Base-by-base conservation (phyloP, 2,113 vertebrate genomes). In the Benitochromis conjunctus region DNA sequence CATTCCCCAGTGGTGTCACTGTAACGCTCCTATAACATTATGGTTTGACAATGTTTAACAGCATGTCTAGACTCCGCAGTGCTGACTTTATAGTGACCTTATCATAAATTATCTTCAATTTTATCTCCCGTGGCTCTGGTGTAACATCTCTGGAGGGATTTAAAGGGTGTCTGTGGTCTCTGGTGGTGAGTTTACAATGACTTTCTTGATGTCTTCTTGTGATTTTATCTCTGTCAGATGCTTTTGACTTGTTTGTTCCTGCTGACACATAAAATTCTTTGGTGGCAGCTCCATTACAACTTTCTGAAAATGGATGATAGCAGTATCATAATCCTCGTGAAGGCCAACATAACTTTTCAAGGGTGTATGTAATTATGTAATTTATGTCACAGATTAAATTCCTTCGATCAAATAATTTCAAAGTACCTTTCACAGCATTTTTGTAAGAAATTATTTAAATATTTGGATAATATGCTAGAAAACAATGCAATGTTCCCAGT, bases 1-100 rank as follows among this genome's bases (percentile, higher is more conserved):
- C 26, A 21, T 5, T 69, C 69, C 80, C 56, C 18, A 36, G 46
- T 83, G 36, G 46, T 85, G 53, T 87, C 51, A 16, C 51, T 56
- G 60, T 31, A 71, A 69, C 51, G 21, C 18, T 56, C 24, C 24
- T 31, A 53, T 31, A 43, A 79, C 34, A 46, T 74, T 76, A 36
- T 43, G 13, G 43, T 48, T 48, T 46, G 4, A 12, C 55, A 76
- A 48, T 56, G 36, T 54, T 21, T 24, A n/a, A 54, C 56, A 54
- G 21, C 18, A 38, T 56, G 79, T 36, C 64, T 54, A 31, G 12
- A 21, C 18, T 55, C 5, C 54, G 46, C 21, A 24, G 31, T 41
- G 66, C 14, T 85, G 86, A 89, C 57, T 90, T 90, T 79, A 85
- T 66, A 43, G 76, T n/a, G 38, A 76, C 46, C 24, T 56, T 57